phyloP scores from a whole-genome alignment of 2,797 vertebrate species.

The Gadopsis bispinosus region DNA sequence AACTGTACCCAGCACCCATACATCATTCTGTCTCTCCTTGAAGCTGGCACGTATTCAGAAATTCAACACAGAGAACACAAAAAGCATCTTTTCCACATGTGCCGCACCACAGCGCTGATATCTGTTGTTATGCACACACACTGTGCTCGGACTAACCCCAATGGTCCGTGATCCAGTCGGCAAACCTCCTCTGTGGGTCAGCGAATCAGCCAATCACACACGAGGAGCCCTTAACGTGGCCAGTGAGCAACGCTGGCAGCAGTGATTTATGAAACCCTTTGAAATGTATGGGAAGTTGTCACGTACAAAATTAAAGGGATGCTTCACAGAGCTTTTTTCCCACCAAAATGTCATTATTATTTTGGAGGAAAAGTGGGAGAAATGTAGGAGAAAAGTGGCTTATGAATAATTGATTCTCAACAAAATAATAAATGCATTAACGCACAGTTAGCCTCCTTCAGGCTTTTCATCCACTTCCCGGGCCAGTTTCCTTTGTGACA shows the following conservation, averaged over 20 bases:
- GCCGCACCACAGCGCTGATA: background rate
- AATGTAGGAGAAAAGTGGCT: slow-evolving; percentile 71
- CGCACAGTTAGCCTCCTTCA: slow-evolving; percentile 53
- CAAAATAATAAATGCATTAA: slow-evolving; percentile 73
- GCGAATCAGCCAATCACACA: slow-evolving; percentile 62
- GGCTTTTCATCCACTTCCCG: slow-evolving; percentile 48
- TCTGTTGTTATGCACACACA: slow-evolving; percentile 17
- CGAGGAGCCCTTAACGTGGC: slow-evolving; percentile 57
- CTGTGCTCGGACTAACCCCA: slow-evolving; percentile 19
- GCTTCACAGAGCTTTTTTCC: slow-evolving; percentile 73
- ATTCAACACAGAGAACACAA: slow-evolving; percentile 15
- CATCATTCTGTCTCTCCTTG: slow-evolving; percentile 53
- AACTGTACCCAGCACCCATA: slow-evolving; percentile 41
- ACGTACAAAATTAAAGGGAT: slow-evolving; percentile 79
- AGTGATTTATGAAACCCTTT: slow-evolving; percentile 78
- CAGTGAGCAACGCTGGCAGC: slow-evolving; percentile 59
- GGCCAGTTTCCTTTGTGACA: slow-evolving; percentile 43
- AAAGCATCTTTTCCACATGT: slow-evolving; percentile 23
- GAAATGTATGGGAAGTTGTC: slow-evolving; percentile 77
- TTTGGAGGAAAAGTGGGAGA: slow-evolving; percentile 62
- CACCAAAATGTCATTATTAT: slow-evolving; percentile 70
- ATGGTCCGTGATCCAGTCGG: slow-evolving; percentile 44
- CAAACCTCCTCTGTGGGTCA: slow-evolving; percentile 47
- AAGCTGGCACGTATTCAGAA: slow-evolving; percentile 42
- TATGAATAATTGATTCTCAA: slow-evolving; percentile 71